These are phyloP conservation scores for Ascidia mentula DNA, from an alignment of 23 tunicate genomes.

Conservation along the genomic window DNA sequence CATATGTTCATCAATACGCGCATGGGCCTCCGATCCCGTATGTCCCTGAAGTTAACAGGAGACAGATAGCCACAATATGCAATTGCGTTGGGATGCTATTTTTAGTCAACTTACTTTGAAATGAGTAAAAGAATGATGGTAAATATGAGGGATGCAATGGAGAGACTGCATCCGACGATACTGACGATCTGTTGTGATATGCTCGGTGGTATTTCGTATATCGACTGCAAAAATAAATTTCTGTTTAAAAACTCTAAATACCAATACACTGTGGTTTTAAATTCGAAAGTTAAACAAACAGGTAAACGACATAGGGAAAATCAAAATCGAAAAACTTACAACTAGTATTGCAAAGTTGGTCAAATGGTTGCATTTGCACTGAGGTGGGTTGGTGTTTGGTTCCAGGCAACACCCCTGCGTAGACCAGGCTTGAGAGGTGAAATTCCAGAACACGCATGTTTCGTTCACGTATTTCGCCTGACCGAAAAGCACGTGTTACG, in stretches of 20 bases:
- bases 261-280: too few relatives aligned
- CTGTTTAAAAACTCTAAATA: too few relatives aligned
- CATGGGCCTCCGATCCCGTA: slow-evolving; percentile 11
- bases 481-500: not conserved
- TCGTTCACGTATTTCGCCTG: slow-evolving; percentile 20
- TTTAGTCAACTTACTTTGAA: slow-evolving; percentile 52
- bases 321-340: slow-evolving; percentile 30
- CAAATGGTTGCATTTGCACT: slow-evolving; percentile 49
- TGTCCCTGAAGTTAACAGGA: not conserved
- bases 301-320: too few relatives aligned
- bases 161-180: slow-evolving; percentile 33
- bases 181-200: slow-evolving; percentile 20
- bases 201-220: slow-evolving; percentile 14
- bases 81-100: too few relatives aligned
- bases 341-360: slow-evolving; percentile 59
- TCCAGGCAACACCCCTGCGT: slow-evolving; percentile 47
- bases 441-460: slow-evolving; percentile 58
- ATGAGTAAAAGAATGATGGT: slow-evolving; percentile 25
- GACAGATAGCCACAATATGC: too few relatives aligned
- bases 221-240: slow-evolving; percentile 22
- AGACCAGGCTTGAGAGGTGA: slow-evolving; percentile 34
- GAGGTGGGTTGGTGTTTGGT: slow-evolving; percentile 8
- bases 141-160: slow-evolving; percentile 28
- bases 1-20: slow-evolving; percentile 14
- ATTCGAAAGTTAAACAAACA: too few relatives aligned